These are phyloP conservation scores for Oopsacas minuta DNA, from an alignment of 37 sponge, comb jelly and placozoan species.

Conservation along the genomic window DNA sequence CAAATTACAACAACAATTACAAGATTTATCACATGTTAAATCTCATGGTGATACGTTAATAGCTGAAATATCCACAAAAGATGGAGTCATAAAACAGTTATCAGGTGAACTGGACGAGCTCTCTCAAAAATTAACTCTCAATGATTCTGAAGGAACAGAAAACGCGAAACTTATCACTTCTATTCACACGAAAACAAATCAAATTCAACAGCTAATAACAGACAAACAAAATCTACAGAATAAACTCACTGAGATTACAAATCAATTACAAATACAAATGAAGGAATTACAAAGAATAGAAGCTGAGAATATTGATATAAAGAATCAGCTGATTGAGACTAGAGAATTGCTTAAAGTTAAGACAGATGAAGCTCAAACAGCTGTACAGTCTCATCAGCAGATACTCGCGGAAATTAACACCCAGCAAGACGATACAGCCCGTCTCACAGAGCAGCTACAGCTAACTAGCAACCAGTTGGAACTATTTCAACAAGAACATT, in stretches of 20 bases:
- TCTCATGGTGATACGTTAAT: not conserved
- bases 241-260: not conserved
- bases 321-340: not conserved
- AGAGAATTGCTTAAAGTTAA: not conserved
- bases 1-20: not conserved
- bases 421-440: not conserved
- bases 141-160: not conserved
- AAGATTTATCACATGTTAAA: not conserved
- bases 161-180: not conserved
- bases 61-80: not conserved
- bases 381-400: not conserved
- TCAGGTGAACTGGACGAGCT: not conserved
- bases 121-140: not conserved
- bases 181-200: not conserved
- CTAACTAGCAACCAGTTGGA: not conserved
- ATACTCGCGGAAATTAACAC: not conserved
- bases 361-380: not conserved
- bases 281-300: not conserved
- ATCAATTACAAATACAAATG: not conserved
- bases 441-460: not conserved
- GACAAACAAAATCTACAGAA: not conserved
- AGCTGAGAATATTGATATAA: not conserved
- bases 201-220: not conserved
- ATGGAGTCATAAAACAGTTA: not conserved
- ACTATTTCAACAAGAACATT: not conserved